Evolutionary conservation across 2,888 invertebrate genomes (phyloP).

Genomic region (Vanessa cardui): DNA sequence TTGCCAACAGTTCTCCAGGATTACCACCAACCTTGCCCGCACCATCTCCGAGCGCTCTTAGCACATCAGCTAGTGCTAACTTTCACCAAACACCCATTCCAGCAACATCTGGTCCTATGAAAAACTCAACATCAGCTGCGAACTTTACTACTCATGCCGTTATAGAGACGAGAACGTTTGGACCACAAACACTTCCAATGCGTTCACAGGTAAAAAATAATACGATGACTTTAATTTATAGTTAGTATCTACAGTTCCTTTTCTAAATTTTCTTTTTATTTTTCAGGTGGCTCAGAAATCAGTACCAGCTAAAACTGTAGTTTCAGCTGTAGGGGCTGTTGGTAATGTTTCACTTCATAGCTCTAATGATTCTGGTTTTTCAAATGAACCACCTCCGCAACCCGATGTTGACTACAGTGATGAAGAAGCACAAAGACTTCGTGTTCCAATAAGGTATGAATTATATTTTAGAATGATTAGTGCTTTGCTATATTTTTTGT

Average conservation of each 20-base stretch:
- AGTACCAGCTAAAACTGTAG: constrained; percentile 75
- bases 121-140: constrained; percentile 83
- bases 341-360: constrained; percentile 92
- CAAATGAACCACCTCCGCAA: constrained; percentile 93
- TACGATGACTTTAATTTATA: not conserved
- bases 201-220: constrained; percentile 67
- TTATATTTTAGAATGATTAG: constrained; percentile 36
- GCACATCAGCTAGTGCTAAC: constrained; percentile 86
- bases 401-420: constrained; percentile 96
- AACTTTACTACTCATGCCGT: constrained; percentile 81
- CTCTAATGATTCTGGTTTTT: constrained; percentile 96
- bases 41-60: constrained; percentile 85
- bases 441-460: constrained; percentile 84
- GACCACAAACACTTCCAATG: constrained; percentile 77
- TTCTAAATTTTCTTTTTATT: not conserved
- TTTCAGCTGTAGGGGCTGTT: constrained; percentile 78
- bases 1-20: constrained; percentile 81
- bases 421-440: constrained; percentile 88
- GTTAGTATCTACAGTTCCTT: not conserved
- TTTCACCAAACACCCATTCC: constrained; percentile 75
- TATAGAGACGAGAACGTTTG: constrained; percentile 75
- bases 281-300: constrained; percentile 71
- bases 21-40: constrained; percentile 89
- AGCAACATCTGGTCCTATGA: constrained; percentile 68
- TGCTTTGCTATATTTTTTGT: constrained; percentile 34